Evolutionary conservation across 2,797 vertebrate genomes (phyloP), one percentile per base, ranked within the genome.

Genomic region (Protonibea diacanthus): DNA sequence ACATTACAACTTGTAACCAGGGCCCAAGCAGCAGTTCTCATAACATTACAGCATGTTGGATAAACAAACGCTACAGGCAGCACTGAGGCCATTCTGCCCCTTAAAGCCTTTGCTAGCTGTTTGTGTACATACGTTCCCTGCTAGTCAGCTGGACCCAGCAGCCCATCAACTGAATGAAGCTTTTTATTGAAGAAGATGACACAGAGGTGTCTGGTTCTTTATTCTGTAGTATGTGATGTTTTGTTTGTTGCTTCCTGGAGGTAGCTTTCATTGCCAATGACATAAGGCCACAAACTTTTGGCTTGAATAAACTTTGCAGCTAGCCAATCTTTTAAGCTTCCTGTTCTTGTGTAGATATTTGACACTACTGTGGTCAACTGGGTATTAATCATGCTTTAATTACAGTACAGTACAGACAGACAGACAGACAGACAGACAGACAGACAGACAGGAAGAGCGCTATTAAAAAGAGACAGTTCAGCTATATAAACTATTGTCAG

Each of bases 21-120:
- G 74, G 85, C 81, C 74, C 66, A 15, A 65, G 87, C 84, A 60
- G 88, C 89, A 81, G 85, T 88, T 93, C 91, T 93, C 91, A 93
- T 91, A 93, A 91, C 92, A 94, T 92, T 90, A 92, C 88, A 78
- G 84, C 87, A 88, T 55, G 88, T 79, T 93, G 90, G 91, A 94
- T 94, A 95, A 95, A 94, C 92, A 95, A 94, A 93, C 82, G 52
- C 83, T 64, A 81, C 68, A 76, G 83, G 83, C 88, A 70, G 85
- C 27, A 7, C 83, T 66, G 69, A 86, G 82, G 84, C 78, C 81
- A 52, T 38, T 71, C 83, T 73, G 72, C 65, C 71, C 76, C 61
- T 8, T 53, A 45, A 21, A 53, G 82, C 53, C 75, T 65, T 51
- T 23, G 67, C 75, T 83, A 77, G 83, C 86, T 90, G 86, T 92